Evolutionary conservation across 2,888 invertebrate species (phyloP).

Genomic region (Macropis europaea): DNA sequence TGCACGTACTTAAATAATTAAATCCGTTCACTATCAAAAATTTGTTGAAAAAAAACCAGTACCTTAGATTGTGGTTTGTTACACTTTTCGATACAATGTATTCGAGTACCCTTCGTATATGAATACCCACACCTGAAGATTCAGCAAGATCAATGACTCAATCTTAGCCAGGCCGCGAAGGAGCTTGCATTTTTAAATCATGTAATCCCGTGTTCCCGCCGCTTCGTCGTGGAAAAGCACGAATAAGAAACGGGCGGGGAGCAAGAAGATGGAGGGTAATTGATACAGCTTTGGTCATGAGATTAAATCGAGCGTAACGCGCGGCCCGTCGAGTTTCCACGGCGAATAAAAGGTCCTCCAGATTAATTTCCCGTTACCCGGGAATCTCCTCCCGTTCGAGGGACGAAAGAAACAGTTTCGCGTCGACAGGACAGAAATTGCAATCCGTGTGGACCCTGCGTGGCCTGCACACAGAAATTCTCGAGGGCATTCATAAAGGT

Average conservation of each 20-base stretch:
- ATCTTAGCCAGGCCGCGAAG: neutral
- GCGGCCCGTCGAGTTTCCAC: conserved; percentile 32
- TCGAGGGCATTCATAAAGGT: no score
- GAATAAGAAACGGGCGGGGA: conserved; percentile 14
- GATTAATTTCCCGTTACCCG: conserved; percentile 66
- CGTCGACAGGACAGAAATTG: conserved; percentile 2
- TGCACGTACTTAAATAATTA: no score
- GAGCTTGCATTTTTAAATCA: conserved; percentile 46
- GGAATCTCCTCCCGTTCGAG: neutral
- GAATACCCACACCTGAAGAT: no score
- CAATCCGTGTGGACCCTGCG: no score
- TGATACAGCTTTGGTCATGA: conserved; percentile 65
- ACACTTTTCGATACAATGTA: no score
- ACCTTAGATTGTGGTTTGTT: no score
- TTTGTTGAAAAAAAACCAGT: no score
- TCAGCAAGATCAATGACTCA: conserved; percentile 23
- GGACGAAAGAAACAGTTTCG: neutral
- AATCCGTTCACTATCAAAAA: no score
- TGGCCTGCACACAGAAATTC: no score
- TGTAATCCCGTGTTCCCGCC: conserved; percentile 26
- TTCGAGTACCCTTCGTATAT: no score
- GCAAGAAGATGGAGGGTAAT: conserved; percentile 55
- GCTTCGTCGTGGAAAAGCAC: neutral
- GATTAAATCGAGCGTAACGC: conserved; percentile 67
- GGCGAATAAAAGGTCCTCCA: conserved; percentile 62